A percentile compares a stretch with the other conserved stretches of the same genome.
Evolutionary conservation across 2,888 invertebrate genomes (phyloP).

Genomic region (Clostera curtula): DNA sequence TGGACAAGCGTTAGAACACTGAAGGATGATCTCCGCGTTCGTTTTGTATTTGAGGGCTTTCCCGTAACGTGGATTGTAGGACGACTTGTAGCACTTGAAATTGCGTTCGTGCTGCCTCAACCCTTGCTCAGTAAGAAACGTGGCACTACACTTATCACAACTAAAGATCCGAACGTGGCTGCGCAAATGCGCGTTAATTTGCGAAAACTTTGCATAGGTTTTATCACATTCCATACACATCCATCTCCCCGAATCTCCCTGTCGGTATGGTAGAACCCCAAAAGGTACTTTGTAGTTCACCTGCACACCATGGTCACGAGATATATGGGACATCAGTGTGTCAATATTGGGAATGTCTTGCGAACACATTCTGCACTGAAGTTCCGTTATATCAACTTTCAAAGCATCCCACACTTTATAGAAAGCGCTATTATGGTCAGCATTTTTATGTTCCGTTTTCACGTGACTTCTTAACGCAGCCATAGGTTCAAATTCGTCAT

Average conservation of each 20-base stretch:
- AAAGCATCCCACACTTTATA: conserved; percentile 62
- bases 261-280: conserved; percentile 59
- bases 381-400: conserved; percentile 58
- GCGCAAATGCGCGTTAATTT: conserved; percentile 58
- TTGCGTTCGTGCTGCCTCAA: conserved; percentile 57
- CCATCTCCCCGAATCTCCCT: conserved; percentile 51
- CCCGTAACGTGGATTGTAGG: conserved; percentile 60
- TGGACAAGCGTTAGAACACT: conserved; percentile 62
- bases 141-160: conserved; percentile 61
- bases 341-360: conserved; percentile 45
- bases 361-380: conserved; percentile 54
- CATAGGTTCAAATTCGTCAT: conserved; percentile 62
- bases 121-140: conserved; percentile 58
- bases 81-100: conserved; percentile 58
- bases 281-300: conserved; percentile 60
- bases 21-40: conserved; percentile 61
- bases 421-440: conserved; percentile 61
- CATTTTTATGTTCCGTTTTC: conserved; percentile 44
- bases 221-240: conserved; percentile 62
- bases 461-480: conserved; percentile 54
- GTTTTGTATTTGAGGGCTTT: conserved; percentile 58
- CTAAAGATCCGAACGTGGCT: conserved; percentile 62
- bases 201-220: conserved; percentile 53
- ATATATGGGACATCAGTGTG: conserved; percentile 53
- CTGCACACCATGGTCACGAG: conserved; percentile 43